Base-by-base conservation (phyloP, 2,113 vertebrate species). In the Tinamus guttatus region DNA sequence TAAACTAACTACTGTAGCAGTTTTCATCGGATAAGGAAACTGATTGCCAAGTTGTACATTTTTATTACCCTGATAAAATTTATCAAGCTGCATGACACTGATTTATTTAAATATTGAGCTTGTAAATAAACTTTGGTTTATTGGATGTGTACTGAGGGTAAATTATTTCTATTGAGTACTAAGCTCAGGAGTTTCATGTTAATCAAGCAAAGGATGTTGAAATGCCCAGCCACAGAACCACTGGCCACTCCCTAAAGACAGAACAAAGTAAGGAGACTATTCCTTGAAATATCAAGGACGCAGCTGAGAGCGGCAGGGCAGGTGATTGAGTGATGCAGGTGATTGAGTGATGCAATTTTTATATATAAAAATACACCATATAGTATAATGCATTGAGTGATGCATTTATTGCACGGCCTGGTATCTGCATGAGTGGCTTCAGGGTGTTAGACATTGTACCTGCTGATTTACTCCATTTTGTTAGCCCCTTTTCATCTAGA, bases 61-160 rank as follows among this genome's bases (percentile, higher is more conserved):
- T 94, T 86, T 90, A 81, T 63, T 65, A 92, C 11, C 47, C n/a
- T 56, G 64, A 96, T 91, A 67, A 43, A 93, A 54, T 77, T 95
- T 40, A 76, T 28, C 84, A 63, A 90, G 89, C 84, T 97, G 96
- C 97, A 96, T 96, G 96, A 62, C 43, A 43, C 30, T 77, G 81
- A 87, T 63, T 77, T 89, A 30, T 97, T 90, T 97, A 96, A 96
- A 97, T 97, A 98, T 12, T 5, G 51, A 89, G 47, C 59, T 24
- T 96, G 90, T 95, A 96, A 98, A 98, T 98, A 98, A 98, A 98
- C n/a, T 20, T 45, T 38, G 54, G 36, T 95, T 97, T 81, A 49
- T 25, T 81, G 92, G 90, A 73, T 43, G 59, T 68, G 63, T 83
- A 54, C 68, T 8, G 45, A 40, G 40, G 32, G 17, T 74, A 13